Percentiles rank a stretch among this genome's conserved stretches.
Evolutionary conservation across 1,140 invertebrate species (phyloP).

Genomic region (Cyclina sinensis): DNA sequence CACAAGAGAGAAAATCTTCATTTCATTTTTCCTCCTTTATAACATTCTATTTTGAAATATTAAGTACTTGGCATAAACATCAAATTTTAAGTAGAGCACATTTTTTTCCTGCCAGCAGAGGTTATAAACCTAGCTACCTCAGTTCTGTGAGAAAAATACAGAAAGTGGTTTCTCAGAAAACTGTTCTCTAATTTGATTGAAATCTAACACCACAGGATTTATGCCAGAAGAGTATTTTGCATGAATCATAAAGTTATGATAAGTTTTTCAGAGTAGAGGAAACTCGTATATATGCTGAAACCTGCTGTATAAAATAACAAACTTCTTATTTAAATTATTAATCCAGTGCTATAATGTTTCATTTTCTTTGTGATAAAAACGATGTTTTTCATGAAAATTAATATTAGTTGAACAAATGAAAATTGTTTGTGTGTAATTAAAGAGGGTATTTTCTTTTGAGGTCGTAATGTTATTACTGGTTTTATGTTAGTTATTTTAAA

Average conservation of each 20-base stretch:
- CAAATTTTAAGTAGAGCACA: not conserved
- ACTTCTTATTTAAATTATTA: not conserved
- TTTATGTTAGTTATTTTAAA: too few relatives aligned
- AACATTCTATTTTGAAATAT: not conserved
- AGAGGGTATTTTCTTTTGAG: too few relatives aligned
- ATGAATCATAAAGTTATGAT: not conserved
- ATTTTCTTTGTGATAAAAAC: not conserved
- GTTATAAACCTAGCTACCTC: not conserved
- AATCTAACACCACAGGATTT: not conserved
- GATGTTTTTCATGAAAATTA: too few relatives aligned
- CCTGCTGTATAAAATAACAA: not conserved
- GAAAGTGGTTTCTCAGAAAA: not conserved
- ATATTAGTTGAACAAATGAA: too few relatives aligned
- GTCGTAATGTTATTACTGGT: too few relatives aligned
- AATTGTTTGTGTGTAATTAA: too few relatives aligned
- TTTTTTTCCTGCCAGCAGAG: not conserved
- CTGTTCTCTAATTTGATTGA: not conserved
- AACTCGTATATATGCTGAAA: not conserved
- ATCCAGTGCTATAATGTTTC: not conserved
- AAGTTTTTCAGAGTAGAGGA: not conserved
- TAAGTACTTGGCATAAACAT: not conserved
- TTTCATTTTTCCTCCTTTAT: not conserved
- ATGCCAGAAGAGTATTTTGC: not conserved
- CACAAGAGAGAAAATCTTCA: too few relatives aligned
- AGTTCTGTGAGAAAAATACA: not conserved